Evolutionary conservation across 1,140 invertebrate genomes (phyloP).

Genomic region (Ephestia elutella): DNA sequence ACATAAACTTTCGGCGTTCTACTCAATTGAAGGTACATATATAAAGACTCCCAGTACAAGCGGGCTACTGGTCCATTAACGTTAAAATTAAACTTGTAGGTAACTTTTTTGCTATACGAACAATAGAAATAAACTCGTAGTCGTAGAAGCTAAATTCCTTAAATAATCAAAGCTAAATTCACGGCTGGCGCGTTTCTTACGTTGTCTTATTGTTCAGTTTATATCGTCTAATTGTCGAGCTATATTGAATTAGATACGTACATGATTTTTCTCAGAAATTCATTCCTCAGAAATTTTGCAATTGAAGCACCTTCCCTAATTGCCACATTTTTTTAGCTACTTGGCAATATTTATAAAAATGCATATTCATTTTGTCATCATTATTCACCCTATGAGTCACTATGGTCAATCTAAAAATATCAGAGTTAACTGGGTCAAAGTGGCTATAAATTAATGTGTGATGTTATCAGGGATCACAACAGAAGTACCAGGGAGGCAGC

Average conservation of each 20-base stretch:
- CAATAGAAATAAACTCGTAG: too few species aligned
- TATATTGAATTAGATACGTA: too few species aligned
- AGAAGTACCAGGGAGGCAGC: constrained; percentile 8
- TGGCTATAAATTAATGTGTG: constrained; percentile 9
- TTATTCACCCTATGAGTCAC: background rate
- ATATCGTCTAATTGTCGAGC: too few species aligned
- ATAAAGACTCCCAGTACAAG: background rate
- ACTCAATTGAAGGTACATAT: background rate
- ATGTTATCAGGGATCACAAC: constrained; percentile 5
- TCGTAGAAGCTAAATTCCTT: too few species aligned
- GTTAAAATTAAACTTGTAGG: background rate
- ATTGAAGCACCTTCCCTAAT: too few species aligned
- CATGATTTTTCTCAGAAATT: too few species aligned
- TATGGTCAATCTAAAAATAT: constrained; percentile 9
- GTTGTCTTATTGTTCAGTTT: too few species aligned
- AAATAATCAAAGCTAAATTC: too few species aligned
- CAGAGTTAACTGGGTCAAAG: constrained; percentile 7
- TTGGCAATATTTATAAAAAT: background rate
- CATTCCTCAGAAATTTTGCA: too few species aligned
- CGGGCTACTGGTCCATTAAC: background rate
- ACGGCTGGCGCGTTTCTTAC: too few species aligned
- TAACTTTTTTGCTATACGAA: too few species aligned
- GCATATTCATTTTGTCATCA: background rate
- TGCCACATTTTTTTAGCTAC: too few species aligned
- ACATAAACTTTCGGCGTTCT: background rate